phyloP scores from a whole-genome alignment of 2,888 invertebrate species.

The Phyllotreta cruciferae region DNA sequence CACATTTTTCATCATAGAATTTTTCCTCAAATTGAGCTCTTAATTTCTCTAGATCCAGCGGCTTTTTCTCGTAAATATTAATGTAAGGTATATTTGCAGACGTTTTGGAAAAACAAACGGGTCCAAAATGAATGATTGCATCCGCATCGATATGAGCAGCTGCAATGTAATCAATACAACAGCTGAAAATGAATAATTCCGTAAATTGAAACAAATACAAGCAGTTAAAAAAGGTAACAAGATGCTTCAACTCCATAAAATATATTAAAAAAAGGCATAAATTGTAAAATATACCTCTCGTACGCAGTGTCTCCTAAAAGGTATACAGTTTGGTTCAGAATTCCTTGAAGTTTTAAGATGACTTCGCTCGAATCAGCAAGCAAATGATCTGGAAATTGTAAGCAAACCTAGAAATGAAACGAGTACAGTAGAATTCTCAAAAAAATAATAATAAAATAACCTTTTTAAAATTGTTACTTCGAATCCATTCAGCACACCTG shows the following conservation, averaged over 20 bases:
- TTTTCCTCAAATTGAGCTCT: slow-evolving; percentile 52
- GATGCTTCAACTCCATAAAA: too few species aligned
- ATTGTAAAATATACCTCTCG: slow-evolving; percentile 71
- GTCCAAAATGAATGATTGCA: slow-evolving; percentile 90
- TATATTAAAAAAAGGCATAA: too few species aligned
- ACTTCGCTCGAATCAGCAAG: slow-evolving; percentile 74
- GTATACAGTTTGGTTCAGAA: slow-evolving; percentile 70
- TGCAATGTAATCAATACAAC: slow-evolving; percentile 89
- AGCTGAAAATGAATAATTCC: slow-evolving; percentile 65
- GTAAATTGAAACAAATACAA: background rate
- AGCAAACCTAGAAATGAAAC: slow-evolving; percentile 71
- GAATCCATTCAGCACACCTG: slow-evolving; percentile 75
- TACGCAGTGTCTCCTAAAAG: slow-evolving; percentile 91
- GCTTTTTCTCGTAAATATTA: slow-evolving; percentile 72
- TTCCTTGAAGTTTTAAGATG: slow-evolving; percentile 62
- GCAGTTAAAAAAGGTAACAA: slow-evolving; percentile 4
- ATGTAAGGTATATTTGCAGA: slow-evolving; percentile 75
- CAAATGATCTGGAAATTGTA: slow-evolving; percentile 90
- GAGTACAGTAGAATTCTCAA: background rate
- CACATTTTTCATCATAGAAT: slow-evolving; percentile 55
- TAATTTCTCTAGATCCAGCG: slow-evolving; percentile 63
- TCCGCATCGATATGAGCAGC: slow-evolving; percentile 88
- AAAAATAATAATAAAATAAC: slow-evolving; percentile 59
- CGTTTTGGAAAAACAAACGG: slow-evolving; percentile 82
- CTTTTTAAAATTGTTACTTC: slow-evolving; percentile 68